Evolutionary conservation across 2,113 vertebrate species (phyloP).

Genomic region (Sprattus sprattus): DNA sequence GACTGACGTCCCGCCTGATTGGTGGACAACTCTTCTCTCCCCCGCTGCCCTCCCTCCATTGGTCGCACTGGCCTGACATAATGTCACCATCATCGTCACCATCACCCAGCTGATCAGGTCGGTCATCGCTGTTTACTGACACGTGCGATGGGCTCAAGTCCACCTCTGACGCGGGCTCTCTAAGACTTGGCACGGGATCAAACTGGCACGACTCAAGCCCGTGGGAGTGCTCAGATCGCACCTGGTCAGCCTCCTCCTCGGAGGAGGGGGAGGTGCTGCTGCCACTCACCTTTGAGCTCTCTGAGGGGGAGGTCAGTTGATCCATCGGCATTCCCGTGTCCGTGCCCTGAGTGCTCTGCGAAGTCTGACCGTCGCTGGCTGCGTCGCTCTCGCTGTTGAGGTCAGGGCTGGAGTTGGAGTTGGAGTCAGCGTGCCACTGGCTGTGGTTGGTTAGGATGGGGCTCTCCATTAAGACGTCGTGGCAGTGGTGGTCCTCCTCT

Average conservation of each 20-base stretch:
- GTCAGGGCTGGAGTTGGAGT: not conserved
- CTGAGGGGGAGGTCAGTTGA: slow-evolving; percentile 13
- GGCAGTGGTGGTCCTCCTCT: slow-evolving; percentile 51
- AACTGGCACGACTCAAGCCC: slow-evolving; percentile 19
- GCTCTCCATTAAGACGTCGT: slow-evolving; percentile 34
- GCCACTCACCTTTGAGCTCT: slow-evolving; percentile 11
- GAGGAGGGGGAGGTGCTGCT: not conserved
- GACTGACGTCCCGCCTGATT: slow-evolving; percentile 33
- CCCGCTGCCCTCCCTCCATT: not conserved
- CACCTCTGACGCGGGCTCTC: not conserved
- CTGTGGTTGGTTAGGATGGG: slow-evolving; percentile 32
- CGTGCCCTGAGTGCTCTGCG: not conserved
- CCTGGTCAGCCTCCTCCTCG: not conserved
- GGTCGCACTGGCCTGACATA: not conserved
- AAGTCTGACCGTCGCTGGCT: not conserved
- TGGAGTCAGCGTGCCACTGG: slow-evolving; percentile 28
- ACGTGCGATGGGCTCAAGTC: not conserved
- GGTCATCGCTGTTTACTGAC: not conserved
- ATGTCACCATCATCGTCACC: not conserved
- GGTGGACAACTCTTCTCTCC: slow-evolving; percentile 12
- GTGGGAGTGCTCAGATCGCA: not conserved
- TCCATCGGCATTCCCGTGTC: slow-evolving; percentile 15
- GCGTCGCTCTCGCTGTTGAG: slow-evolving; percentile 8
- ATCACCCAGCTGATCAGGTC: not conserved
- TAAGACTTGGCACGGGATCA: slow-evolving; percentile 21